Evolutionary conservation across 1,140 invertebrate genomes (phyloP).

Genomic region (Bombus waltoni): DNA sequence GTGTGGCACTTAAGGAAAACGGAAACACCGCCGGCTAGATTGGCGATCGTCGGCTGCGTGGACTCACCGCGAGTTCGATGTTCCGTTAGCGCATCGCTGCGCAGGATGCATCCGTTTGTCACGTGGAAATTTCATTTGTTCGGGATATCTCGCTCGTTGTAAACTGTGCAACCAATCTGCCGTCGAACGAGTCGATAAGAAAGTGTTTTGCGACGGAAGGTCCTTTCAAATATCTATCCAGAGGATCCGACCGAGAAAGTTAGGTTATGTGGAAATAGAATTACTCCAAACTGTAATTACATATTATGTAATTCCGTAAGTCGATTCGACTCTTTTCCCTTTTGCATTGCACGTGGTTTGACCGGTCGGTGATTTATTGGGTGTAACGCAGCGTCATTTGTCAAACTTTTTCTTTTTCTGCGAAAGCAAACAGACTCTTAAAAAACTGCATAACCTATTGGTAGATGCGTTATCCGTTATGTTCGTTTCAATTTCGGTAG

Average conservation of each 20-base stretch:
- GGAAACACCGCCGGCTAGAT: slow-evolving; percentile 30
- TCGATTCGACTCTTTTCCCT: too few species aligned
- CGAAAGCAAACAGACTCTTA: background rate
- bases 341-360: background rate
- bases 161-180: background rate
- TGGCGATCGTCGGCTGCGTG: background rate
- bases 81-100: background rate
- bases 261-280: background rate
- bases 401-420: background rate
- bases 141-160: background rate
- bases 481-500: background rate
- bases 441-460: too few species aligned
- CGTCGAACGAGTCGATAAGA: background rate
- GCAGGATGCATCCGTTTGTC: slow-evolving; percentile 10
- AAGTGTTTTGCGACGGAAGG: background rate
- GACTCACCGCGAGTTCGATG: background rate
- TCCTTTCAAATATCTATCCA: background rate
- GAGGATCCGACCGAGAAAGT: background rate
- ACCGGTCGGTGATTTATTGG: background rate
- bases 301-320: background rate
- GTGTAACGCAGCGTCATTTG: background rate
- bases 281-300: background rate
- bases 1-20: slow-evolving; percentile 54
- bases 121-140: slow-evolving; percentile 56
- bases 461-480: background rate